A percentile compares a stretch with the other conserved stretches of the same genome.
Conservation (phyloP, 30 jellyfish, hydroid and myxozoan species). For the Aurelia coerulea region DNA sequence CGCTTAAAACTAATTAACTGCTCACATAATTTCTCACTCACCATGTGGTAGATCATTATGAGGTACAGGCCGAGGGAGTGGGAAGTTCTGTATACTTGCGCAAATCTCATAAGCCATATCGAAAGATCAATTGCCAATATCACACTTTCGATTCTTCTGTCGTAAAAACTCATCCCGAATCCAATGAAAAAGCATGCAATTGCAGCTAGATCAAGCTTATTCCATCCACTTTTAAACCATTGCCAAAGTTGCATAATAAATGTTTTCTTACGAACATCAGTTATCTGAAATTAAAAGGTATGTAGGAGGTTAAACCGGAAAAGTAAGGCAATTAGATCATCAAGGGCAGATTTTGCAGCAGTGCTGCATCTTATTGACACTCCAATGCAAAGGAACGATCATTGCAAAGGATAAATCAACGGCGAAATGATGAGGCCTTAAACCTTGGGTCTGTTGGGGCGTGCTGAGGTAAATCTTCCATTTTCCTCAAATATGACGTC, state of each 20-base stretch:
- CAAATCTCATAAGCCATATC: constrained; percentile 40
- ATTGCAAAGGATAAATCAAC: too few relatives aligned
- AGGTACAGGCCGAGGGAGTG: constrained; percentile 71
- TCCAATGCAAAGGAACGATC: too few relatives aligned
- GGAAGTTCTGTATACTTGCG: constrained; percentile 66
- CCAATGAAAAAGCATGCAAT: constrained; percentile 44
- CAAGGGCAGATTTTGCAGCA: too few relatives aligned
- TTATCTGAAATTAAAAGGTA: neutral
- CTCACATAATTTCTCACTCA: neutral
- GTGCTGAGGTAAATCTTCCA: too few relatives aligned
- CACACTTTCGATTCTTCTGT: constrained; percentile 18
- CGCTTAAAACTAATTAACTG: neutral
- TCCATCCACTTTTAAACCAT: constrained; percentile 52
- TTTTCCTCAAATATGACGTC: too few relatives aligned
- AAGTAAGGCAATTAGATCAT: too few relatives aligned
- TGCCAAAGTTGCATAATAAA: neutral
- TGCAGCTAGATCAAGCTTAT: constrained; percentile 43
- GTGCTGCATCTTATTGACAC: too few relatives aligned
- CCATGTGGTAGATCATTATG: constrained; percentile 77
- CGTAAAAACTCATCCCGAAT: constrained; percentile 30
- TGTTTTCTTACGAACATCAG: constrained; percentile 25
- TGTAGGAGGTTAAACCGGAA: too few relatives aligned
- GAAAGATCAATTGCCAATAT: constrained; percentile 52
- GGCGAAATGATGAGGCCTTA: too few relatives aligned
- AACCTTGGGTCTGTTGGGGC: too few relatives aligned